Conservation (phyloP, 2,888 invertebrate genomes). For the Conchocele bisecta region DNA sequence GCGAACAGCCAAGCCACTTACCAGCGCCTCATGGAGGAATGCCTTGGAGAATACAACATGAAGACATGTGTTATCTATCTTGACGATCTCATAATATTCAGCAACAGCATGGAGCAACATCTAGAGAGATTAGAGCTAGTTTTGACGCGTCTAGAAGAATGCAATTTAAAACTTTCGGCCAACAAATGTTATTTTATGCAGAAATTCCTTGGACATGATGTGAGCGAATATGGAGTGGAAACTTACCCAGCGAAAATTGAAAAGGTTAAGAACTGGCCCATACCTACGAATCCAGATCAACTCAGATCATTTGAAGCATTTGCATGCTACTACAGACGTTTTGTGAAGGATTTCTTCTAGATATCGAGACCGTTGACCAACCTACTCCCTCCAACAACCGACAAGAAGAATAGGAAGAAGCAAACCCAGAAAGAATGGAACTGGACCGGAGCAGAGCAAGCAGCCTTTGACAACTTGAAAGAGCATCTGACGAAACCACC, state of each 20-base stretch:
- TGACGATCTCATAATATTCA: conserved; percentile 58
- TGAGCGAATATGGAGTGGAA: conserved; percentile 3
- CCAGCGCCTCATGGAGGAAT: conserved; percentile 45
- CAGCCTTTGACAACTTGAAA: background rate
- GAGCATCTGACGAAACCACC: background rate
- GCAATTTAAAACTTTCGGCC: conserved; percentile 39
- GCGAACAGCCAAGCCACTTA: conserved; percentile 34
- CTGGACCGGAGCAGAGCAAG: too few relatives aligned
- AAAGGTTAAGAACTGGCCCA: conserved; percentile 8
- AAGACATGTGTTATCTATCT: conserved; percentile 47
- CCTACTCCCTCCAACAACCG: background rate
- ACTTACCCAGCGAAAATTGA: conserved; percentile 12
- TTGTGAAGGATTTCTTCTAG: background rate
- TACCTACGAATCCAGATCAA: background rate
- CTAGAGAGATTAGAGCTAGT: conserved; percentile 34
- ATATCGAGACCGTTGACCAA: background rate
- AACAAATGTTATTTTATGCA: background rate
- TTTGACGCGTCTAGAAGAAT: conserved; percentile 22
- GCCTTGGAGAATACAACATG: conserved; percentile 34
- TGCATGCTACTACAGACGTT: conserved; percentile 11
- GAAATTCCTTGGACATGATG: conserved; percentile 40
- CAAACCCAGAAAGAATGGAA: too few relatives aligned
- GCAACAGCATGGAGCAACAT: conserved; percentile 36
- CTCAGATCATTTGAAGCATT: conserved; percentile 4
- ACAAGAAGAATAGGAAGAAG: background rate